Percentiles rank a stretch among this genome's conserved stretches.
Evolutionary conservation across 2,797 vertebrate genomes (phyloP).

Genomic region (Borostomias antarcticus): DNA sequence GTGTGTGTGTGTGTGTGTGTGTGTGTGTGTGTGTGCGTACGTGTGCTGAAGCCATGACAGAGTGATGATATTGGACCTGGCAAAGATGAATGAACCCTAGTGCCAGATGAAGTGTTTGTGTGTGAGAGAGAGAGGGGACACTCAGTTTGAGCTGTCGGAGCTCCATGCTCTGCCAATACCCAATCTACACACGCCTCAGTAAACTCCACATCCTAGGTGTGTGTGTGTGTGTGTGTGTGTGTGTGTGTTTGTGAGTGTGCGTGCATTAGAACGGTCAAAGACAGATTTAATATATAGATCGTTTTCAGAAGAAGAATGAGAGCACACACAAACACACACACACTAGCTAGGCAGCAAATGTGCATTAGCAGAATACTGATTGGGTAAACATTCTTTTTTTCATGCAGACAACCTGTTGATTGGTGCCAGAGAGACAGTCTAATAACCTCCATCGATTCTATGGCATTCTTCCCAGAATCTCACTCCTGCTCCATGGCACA

Average conservation of each 20-base stretch:
- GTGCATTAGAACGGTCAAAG: neutral
- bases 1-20: neutral
- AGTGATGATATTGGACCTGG: neutral
- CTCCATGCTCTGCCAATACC: no score
- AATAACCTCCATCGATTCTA: conserved; percentile 18
- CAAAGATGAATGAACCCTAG: neutral
- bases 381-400: neutral
- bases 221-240: no score
- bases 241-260: no score
- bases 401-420: conserved; percentile 25
- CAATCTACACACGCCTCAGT: no score
- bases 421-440: conserved; percentile 6
- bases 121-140: neutral
- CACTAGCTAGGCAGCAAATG: neutral
- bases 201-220: no score
- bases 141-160: no score
- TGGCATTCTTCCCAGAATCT: conserved; percentile 16
- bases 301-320: no score
- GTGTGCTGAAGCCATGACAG: neutral
- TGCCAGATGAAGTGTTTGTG: neutral
- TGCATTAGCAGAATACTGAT: neutral
- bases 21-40: neutral
- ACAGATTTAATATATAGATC: neutral
- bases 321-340: neutral
- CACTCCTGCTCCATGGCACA: neutral